Evolutionary conservation across 2,888 invertebrate species (phyloP).

Genomic region (Sphaerophoria taeniata): DNA sequence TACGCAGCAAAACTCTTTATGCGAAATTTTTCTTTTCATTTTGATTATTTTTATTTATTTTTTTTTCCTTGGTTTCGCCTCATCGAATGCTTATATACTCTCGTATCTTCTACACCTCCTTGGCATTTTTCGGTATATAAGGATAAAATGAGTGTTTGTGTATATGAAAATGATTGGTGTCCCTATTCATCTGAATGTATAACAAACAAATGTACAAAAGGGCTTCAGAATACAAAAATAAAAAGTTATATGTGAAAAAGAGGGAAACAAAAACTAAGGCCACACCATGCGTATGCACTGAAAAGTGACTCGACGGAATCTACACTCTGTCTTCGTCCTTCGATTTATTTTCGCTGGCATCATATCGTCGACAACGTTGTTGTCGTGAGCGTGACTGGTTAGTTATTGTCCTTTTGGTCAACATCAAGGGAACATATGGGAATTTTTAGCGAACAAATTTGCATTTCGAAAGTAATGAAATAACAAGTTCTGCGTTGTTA

Average conservation of each 20-base stretch:
- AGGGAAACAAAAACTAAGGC: conserved; percentile 64
- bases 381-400: conserved; percentile 2
- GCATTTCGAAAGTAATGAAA: too few species aligned
- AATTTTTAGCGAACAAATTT: too few species aligned
- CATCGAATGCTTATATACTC: conserved; percentile 62
- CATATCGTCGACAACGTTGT: neutral
- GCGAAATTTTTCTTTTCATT: conserved; percentile 71
- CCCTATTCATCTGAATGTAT: conserved; percentile 70
- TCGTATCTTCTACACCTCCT: conserved; percentile 60
- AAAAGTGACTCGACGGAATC: conserved; percentile 60
- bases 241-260: neutral
- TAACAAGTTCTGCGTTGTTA: too few species aligned
- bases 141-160: conserved; percentile 65
- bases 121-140: conserved; percentile 52
- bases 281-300: conserved; percentile 71
- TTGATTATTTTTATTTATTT: conserved; percentile 51
- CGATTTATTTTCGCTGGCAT: conserved; percentile 66
- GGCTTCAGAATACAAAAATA: neutral
- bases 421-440: neutral
- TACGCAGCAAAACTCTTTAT: conserved; percentile 69
- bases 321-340: conserved; percentile 53
- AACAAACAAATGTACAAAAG: conserved; percentile 27
- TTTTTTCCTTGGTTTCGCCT: conserved; percentile 51
- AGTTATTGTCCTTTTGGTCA: neutral
- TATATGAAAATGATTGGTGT: conserved; percentile 72